Conservation (phyloP, 1,140 invertebrate genomes). For the Drosophila nasuta region DNA sequence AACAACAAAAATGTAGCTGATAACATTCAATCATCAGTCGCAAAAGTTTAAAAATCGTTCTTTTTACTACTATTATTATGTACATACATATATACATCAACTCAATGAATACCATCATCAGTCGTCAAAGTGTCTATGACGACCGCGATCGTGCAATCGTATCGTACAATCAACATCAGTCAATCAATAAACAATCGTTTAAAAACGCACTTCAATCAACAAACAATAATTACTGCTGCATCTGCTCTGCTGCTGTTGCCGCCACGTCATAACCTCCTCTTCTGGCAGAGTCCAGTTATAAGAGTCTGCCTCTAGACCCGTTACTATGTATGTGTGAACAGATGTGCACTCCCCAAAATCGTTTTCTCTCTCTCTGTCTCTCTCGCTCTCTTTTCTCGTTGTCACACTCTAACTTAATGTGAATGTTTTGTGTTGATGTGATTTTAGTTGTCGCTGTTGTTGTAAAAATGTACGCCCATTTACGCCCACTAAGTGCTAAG, state of each 20-base stretch:
- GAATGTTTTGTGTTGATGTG: constrained; percentile 35
- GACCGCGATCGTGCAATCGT: constrained; percentile 24
- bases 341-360: neutral
- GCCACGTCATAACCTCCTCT: constrained; percentile 40
- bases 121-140: constrained; percentile 22
- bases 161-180: constrained; percentile 37
- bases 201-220: constrained; percentile 41
- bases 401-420: constrained; percentile 15
- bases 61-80: constrained; percentile 14
- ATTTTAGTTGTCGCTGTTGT: constrained; percentile 57
- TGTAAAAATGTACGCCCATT: constrained; percentile 25
- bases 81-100: constrained; percentile 25
- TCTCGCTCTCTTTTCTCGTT: constrained; percentile 23
- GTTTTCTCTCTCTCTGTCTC: constrained; percentile 1
- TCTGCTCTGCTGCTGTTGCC: constrained; percentile 71
- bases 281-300: neutral
- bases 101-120: constrained; percentile 20
- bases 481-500: constrained; percentile 19
- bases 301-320: constrained; percentile 4
- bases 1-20: constrained; percentile 30
- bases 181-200: constrained; percentile 27
- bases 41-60: constrained; percentile 6
- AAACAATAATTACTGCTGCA: constrained; percentile 53
- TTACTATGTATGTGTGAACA: constrained; percentile 1
- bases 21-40: constrained; percentile 39